Base-by-base conservation (phyloP, 2,797 vertebrate species). In the Phalloptychus januarius region DNA sequence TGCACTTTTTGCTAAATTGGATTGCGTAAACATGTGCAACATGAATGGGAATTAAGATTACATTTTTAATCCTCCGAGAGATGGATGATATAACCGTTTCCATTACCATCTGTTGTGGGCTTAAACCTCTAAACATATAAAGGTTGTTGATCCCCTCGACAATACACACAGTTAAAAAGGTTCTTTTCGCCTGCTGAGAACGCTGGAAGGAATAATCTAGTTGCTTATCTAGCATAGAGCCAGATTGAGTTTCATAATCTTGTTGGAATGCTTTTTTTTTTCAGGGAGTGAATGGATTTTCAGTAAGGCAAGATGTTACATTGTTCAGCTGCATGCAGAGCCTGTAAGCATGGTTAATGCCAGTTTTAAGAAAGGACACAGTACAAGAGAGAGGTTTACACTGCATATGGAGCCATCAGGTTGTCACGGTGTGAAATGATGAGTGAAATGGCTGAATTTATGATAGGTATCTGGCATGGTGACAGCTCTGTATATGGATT, bases 201-300 rank as follows among this genome's bases (percentile, higher is more conserved):
- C 31, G 89, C 87, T 79, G 85, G 73, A 88, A 88, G 74, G 74
- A 93, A 91, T 94, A 90, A 94, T 93, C 87, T 91, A 83, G 88
- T 87, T 83, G 83, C 86, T 91, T 86, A 88, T 90, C 46, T 61
- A 82, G 73, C 84, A 87, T 91, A 36, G 67, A 85, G 72, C 85
- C 87, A 87, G 89, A 94, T 89, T 94, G 86, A 81, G 79, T 92
- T 92, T 89, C 58, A 42, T 90, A 92, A 94, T 95, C 90, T 83
- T 79, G 65, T 5, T 52, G 84, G 85, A 89, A 86, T 90, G 63
- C 18, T 67, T 23, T 65, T 8, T 36, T 5, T 20, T 6, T 77
- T 89, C 16, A 23, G 25, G 83, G 86, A 91, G 79, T 90, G 78
- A 90, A 91, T 87, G 87, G 78, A 88, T 92, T 93, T 89, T 78